These are phyloP conservation scores for Rhamnusium bicolor DNA, from an alignment of 2,888 invertebrate genomes.

Conservation along the genomic window DNA sequence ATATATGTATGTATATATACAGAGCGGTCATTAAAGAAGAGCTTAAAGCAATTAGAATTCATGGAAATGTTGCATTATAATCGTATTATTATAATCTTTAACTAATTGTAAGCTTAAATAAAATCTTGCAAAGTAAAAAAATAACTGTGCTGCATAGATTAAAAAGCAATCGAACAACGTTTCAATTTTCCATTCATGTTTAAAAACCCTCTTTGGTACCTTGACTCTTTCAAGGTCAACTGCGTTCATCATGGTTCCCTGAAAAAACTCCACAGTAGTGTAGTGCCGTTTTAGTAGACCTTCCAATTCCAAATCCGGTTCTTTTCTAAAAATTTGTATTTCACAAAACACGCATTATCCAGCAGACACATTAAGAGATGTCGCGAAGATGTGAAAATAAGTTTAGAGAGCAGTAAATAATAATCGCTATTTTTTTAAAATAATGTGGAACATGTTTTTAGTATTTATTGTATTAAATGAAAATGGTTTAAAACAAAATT, in stretches of 20 bases:
- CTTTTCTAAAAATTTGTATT: conserved; percentile 86
- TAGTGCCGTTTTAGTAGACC: conserved; percentile 99
- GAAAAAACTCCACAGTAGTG: conserved; percentile 99
- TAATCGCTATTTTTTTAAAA: neutral
- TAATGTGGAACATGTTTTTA: neutral
- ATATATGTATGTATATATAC: no score
- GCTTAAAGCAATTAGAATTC: no score
- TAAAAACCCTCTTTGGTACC: conserved; percentile 75
- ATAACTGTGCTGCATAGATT: conserved; percentile 50
- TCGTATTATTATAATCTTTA: no score
- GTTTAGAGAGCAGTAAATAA: neutral
- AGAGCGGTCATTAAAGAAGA: no score
- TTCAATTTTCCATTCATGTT: conserved; percentile 35
- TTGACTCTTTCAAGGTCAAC: conserved; percentile 99
- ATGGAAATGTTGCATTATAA: no score
- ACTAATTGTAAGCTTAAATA: neutral
- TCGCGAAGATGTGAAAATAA: neutral
- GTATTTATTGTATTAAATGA: neutral
- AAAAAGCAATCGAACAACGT: conserved; percentile 57
- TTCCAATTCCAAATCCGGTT: conserved; percentile 99
- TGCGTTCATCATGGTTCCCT: conserved; percentile 99
- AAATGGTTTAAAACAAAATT: neutral
- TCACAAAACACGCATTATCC: conserved; percentile 5
- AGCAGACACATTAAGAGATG: neutral
- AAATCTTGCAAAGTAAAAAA: conserved; percentile 42